These are phyloP conservation scores for Rhinoraja longicauda DNA, from an alignment of 2,797 vertebrate genomes.

Conservation along the genomic window DNA sequence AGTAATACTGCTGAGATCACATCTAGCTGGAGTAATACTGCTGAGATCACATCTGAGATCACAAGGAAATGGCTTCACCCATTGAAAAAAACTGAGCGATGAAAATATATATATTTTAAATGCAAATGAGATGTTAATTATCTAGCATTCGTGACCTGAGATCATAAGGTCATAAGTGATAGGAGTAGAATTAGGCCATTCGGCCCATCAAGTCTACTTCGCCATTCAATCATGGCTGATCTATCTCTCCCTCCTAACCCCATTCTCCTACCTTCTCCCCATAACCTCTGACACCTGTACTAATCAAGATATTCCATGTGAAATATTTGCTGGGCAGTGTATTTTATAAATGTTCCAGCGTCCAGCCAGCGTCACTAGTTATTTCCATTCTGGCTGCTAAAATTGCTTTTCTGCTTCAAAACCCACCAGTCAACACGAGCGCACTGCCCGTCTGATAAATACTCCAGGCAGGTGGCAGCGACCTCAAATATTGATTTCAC, in stretches of 20 bases:
- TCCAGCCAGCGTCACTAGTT: not conserved
- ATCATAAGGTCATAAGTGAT: not conserved
- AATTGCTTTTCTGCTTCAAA: not conserved
- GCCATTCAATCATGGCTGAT: too few relatives aligned
- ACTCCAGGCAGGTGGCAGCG: too few relatives aligned
- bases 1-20: too few relatives aligned
- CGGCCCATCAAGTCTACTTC: too few relatives aligned
- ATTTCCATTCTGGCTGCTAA: not conserved
- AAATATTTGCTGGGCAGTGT: not conserved
- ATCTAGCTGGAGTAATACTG: too few relatives aligned
- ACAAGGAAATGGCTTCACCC: too few relatives aligned
- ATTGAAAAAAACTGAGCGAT: not conserved
- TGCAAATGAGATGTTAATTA: not conserved
- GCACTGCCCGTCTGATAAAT: not conserved
- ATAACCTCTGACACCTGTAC: too few relatives aligned
- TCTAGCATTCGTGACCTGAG: not conserved
- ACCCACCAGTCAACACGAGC: not conserved
- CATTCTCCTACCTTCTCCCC: too few relatives aligned
- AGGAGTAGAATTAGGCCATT: too few relatives aligned
- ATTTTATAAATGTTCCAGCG: not conserved
- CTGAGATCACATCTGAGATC: too few relatives aligned
- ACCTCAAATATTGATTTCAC: not conserved
- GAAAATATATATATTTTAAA: not conserved
- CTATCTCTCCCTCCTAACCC: too few relatives aligned
- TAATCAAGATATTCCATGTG: too few relatives aligned